phyloP scores from a whole-genome alignment of 2,888 invertebrate genomes.

The Ariolimax columbianus region DNA sequence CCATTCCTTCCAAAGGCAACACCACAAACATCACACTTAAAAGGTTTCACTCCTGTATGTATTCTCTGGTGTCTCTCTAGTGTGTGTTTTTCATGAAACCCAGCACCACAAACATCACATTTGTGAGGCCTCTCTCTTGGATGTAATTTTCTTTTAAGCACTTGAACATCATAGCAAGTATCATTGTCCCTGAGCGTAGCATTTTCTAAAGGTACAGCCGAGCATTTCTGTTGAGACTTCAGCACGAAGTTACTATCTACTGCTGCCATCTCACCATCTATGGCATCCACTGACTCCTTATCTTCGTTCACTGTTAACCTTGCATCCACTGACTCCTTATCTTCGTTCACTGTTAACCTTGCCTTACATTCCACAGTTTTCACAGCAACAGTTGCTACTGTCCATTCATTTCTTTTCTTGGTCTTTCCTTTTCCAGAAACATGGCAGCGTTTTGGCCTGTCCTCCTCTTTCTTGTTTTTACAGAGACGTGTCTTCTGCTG shows the following conservation, averaged over 20 bases:
- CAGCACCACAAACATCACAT: constrained; percentile 23
- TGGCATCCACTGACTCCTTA: not conserved
- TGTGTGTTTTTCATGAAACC: constrained; percentile 1
- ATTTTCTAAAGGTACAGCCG: not conserved
- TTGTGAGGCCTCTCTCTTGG: constrained; percentile 9
- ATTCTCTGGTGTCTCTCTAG: constrained; percentile 11
- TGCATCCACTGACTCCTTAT: not conserved
- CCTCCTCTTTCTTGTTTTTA: not conserved
- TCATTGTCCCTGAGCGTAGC: not conserved
- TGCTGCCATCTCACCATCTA: not conserved
- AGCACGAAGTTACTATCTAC: not conserved
- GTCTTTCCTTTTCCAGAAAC: too few species aligned
- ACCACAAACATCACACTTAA: constrained; percentile 27
- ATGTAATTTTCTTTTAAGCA: not conserved
- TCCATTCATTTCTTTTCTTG: not conserved
- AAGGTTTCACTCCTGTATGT: constrained; percentile 23
- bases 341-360: not conserved
- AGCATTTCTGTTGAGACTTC: not conserved
- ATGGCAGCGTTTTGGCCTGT: not conserved
- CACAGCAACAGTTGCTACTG: not conserved
- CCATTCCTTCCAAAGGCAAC: not conserved
- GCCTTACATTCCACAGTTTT: not conserved
- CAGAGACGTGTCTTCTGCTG: not conserved
- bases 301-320: not conserved
- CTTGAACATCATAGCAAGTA: not conserved